Percentiles rank a stretch among this genome's conserved stretches.
Conservation (phyloP, 2,113 vertebrate species). For the Gallinago undulata region DNA sequence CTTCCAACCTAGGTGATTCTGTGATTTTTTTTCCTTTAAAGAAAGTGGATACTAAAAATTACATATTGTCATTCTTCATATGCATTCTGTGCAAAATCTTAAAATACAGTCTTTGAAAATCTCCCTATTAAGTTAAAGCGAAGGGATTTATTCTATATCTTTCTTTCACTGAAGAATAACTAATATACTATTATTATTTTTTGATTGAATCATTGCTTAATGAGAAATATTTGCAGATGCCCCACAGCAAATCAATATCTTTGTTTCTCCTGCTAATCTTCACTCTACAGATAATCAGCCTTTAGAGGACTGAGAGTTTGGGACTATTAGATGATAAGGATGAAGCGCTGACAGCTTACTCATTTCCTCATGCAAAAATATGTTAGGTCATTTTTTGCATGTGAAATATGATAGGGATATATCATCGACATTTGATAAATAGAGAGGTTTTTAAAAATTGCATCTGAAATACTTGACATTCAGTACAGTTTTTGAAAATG, state of each 20-base stretch:
- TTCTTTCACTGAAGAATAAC: background rate
- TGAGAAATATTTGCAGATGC: conserved; percentile 33
- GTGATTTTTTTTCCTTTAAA: background rate
- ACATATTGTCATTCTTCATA: background rate
- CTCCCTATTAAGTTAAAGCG: background rate
- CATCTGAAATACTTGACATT: conserved; percentile 72
- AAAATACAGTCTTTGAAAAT: background rate
- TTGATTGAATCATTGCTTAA: conserved; percentile 18
- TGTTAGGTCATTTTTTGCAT: conserved; percentile 17
- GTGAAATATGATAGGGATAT: conserved; percentile 27
- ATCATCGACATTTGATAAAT: conserved; percentile 66
- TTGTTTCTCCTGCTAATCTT: conserved; percentile 41
- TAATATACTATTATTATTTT: background rate
- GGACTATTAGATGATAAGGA: conserved; percentile 35
- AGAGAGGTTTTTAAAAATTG: conserved; percentile 50
- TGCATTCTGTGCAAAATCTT: background rate
- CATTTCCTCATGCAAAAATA: conserved; percentile 49
- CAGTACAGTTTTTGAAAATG: conserved; percentile 68
- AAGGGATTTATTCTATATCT: background rate
- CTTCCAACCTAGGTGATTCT: no score
- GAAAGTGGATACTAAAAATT: background rate
- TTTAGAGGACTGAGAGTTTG: conserved; percentile 13
- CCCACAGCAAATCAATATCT: conserved; percentile 4
- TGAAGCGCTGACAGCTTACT: background rate
- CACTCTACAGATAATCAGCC: conserved; percentile 31